Evolutionary conservation across 1,140 invertebrate species (phyloP).

Genomic region (Plodia interpunctella): DNA sequence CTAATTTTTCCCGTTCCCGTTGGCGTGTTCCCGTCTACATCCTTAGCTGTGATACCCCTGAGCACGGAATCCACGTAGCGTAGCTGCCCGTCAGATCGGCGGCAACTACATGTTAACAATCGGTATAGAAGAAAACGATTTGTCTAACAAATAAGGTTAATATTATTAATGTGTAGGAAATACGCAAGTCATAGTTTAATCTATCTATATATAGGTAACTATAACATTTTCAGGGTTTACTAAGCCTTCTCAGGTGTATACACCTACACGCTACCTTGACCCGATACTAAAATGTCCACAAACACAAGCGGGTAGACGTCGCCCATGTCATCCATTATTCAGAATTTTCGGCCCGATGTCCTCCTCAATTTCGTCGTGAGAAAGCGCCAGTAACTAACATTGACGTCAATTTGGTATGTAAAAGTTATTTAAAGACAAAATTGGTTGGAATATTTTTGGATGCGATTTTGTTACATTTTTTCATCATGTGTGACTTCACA

Average conservation of each 20-base stretch:
- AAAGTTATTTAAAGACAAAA: not conserved
- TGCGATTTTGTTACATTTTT: not conserved
- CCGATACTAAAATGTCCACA: slow-evolving; percentile 2
- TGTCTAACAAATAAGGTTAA: no score
- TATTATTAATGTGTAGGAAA: no score
- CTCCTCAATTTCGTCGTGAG: slow-evolving; percentile 25
- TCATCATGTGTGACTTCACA: not conserved
- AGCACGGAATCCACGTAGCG: no score
- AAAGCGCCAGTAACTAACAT: slow-evolving; percentile 1
- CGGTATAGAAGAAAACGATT: no score
- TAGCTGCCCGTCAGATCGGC: no score
- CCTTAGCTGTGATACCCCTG: no score
- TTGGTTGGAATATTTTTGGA: not conserved
- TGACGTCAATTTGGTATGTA: slow-evolving; percentile 4
- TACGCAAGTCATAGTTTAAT: no score
- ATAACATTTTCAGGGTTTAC: not conserved
- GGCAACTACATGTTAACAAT: no score
- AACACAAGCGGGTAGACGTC: slow-evolving; percentile 27
- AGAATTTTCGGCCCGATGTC: slow-evolving; percentile 28
- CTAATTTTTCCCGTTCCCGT: no score
- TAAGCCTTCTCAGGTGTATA: not conserved
- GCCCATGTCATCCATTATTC: slow-evolving; percentile 44
- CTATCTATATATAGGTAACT: no score
- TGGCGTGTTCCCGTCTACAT: no score
- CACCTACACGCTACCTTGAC: not conserved